Evolutionary conservation across 2,888 invertebrate genomes (phyloP).

Genomic region (Euclidia mi): DNA sequence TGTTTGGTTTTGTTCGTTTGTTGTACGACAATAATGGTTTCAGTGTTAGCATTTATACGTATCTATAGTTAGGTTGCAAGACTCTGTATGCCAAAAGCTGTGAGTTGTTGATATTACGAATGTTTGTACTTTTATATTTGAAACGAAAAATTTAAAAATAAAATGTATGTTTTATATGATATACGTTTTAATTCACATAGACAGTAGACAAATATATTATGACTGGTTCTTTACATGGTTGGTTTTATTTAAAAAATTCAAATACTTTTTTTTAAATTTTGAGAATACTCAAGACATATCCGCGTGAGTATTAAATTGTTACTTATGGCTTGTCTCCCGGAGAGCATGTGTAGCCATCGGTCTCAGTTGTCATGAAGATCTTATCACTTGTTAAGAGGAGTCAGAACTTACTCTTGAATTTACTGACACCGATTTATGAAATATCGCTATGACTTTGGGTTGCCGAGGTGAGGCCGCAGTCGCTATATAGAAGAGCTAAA

Average conservation of each 20-base stretch:
- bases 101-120: constrained; percentile 64
- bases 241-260: constrained; percentile 56
- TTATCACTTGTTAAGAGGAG: no score
- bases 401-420: no score
- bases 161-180: constrained; percentile 77
- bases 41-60: constrained; percentile 75
- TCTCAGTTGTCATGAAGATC: no score
- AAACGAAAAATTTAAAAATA: constrained; percentile 68
- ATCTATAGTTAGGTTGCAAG: constrained; percentile 23
- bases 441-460: no score
- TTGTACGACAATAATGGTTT: constrained; percentile 69
- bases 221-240: constrained; percentile 66
- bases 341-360: no score
- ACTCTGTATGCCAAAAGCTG: constrained; percentile 59
- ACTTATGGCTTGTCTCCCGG: no score
- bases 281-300: no score
- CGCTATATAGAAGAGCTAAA: no score
- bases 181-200: constrained; percentile 77
- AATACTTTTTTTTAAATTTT: no score
- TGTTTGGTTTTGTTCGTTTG: constrained; percentile 22
- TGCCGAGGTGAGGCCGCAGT: no score
- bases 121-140: constrained; percentile 88
- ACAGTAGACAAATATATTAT: constrained; percentile 81
- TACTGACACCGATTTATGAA: no score
- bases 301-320: no score